A percentile compares a stretch with the other conserved stretches of the same genome.
These are phyloP conservation scores for Drosophila formosana DNA, from an alignment of 2,888 invertebrate genomes.

Conservation along the genomic window DNA sequence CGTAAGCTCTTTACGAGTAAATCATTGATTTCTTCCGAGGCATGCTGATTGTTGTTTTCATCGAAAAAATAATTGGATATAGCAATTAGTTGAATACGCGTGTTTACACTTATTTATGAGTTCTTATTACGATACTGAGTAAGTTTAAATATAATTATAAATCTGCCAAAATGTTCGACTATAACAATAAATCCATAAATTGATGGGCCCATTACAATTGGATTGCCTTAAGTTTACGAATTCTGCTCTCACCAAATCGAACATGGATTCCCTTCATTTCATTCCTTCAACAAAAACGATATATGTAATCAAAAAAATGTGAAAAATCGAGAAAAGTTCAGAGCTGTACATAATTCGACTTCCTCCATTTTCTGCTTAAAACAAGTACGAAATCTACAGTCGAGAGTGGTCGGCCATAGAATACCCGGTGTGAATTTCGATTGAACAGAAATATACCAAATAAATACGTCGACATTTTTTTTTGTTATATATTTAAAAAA, in stretches of 20 bases:
- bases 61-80: slow-evolving; percentile 9
- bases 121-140: slow-evolving; percentile 83
- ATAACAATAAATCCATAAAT: not conserved
- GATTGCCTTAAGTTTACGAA: not conserved
- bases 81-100: slow-evolving; percentile 29
- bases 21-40: slow-evolving; percentile 15
- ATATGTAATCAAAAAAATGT: not conserved
- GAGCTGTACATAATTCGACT: too few relatives aligned
- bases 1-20: slow-evolving; percentile 16
- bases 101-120: slow-evolving; percentile 74
- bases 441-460: too few relatives aligned
- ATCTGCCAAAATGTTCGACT: not conserved
- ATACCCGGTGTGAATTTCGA: too few relatives aligned
- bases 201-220: not conserved
- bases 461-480: too few relatives aligned
- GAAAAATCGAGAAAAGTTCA: not conserved
- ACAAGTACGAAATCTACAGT: too few relatives aligned
- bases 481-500: too few relatives aligned
- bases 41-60: slow-evolving; percentile 33
- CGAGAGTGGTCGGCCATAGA: too few relatives aligned
- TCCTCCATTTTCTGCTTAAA: too few relatives aligned
- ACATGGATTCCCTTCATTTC: not conserved
- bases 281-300: not conserved
- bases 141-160: slow-evolving; percentile 71
- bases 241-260: not conserved